Conservation (phyloP, 2,797 vertebrate genomes). For the Syndactyla subalaris region DNA sequence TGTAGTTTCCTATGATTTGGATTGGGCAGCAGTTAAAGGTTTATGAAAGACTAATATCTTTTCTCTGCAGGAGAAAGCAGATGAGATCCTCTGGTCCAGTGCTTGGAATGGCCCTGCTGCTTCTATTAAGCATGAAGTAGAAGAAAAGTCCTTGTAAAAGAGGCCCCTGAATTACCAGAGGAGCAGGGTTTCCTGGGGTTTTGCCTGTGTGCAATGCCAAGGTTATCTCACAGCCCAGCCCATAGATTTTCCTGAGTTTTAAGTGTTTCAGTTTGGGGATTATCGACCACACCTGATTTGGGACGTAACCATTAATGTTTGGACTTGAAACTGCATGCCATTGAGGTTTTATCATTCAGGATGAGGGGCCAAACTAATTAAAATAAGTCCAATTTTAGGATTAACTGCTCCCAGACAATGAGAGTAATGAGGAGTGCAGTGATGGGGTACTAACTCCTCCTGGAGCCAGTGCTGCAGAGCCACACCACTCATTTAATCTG, state of each 20-base stretch:
- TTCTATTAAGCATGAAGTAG: neutral
- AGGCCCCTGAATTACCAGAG: neutral
- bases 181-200: neutral
- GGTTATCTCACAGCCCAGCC: neutral
- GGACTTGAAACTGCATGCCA: neutral
- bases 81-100: neutral
- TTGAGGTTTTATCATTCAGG: neutral
- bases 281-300: slow-evolving; percentile 4
- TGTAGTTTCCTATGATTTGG: neutral
- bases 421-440: neutral
- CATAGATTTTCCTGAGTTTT: neutral
- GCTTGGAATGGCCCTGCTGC: neutral
- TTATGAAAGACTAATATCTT: neutral
- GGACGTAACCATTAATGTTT: neutral
- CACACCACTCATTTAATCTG: neutral
- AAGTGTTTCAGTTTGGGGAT: neutral
- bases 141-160: neutral
- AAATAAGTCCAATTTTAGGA: neutral
- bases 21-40: neutral
- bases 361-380: neutral
- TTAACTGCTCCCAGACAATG: neutral
- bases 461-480: neutral
- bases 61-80: neutral
- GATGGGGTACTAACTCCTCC: neutral
- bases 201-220: neutral